phyloP scores from a whole-genome alignment of 2,888 invertebrate genomes.

The Melinaea marsaeus region DNA sequence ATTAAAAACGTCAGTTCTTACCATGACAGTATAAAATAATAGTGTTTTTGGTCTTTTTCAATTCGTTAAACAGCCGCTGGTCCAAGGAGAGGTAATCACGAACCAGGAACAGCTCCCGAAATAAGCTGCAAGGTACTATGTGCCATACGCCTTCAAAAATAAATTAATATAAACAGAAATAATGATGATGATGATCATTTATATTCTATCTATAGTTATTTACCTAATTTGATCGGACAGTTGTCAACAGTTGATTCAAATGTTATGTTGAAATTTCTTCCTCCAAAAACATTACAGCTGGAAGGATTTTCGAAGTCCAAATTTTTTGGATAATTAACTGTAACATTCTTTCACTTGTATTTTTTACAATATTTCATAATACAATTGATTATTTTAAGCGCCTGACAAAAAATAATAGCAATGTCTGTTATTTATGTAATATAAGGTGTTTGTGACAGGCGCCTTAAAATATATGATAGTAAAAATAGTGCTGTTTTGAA shows the following conservation, averaged over 20 bases:
- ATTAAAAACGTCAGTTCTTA: conserved; percentile 26
- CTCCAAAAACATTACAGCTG: conserved; percentile 64
- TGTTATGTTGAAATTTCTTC: conserved; percentile 52
- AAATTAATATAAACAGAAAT: neutral
- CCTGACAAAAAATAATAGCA: conserved; percentile 4
- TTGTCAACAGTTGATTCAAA: conserved; percentile 49
- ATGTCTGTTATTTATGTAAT: neutral
- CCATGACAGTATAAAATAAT: conserved; percentile 62
- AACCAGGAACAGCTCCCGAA: conserved; percentile 43
- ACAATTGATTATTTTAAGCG: conserved; percentile 4
- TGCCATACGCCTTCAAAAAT: conserved; percentile 56
- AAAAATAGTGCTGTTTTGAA: neutral
- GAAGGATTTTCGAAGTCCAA: conserved; percentile 72
- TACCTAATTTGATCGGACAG: conserved; percentile 53
- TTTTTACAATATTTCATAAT: neutral
- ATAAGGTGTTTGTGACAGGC: neutral
- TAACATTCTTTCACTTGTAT: conserved; percentile 20
- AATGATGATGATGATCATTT: neutral
- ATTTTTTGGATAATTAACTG: conserved; percentile 76
- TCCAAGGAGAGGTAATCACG: conserved; percentile 39
- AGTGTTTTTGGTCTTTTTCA: conserved; percentile 44
- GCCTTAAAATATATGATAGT: neutral
- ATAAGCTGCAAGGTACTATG: conserved; percentile 54
- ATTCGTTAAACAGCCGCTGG: conserved; percentile 42
- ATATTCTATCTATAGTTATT: neutral